A percentile compares a stretch with the other conserved stretches of the same genome.
phyloP scores from a whole-genome alignment of 2,113 vertebrate species.

The Platysternon megacephalum region DNA sequence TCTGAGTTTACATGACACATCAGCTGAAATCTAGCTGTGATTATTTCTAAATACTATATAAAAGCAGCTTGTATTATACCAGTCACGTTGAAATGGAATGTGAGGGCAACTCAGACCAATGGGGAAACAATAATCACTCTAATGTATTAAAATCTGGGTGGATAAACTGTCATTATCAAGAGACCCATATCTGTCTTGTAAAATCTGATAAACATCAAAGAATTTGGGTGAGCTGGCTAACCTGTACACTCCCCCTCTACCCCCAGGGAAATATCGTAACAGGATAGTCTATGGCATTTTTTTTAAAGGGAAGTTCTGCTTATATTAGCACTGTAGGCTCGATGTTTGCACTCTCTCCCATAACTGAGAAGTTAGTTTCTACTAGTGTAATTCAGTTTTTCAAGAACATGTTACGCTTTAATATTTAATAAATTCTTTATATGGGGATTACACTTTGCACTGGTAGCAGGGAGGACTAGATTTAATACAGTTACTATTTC shows the following conservation, averaged over 20 bases:
- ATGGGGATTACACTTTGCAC: background rate
- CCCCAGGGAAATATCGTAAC: background rate
- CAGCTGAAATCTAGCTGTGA: slow-evolving; percentile 66
- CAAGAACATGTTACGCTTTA: background rate
- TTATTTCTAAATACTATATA: slow-evolving; percentile 66
- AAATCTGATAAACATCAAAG: slow-evolving; percentile 2
- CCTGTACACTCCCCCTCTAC: background rate
- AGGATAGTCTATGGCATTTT: slow-evolving; percentile 1
- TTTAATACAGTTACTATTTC: slow-evolving; percentile 21
- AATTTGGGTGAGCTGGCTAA: background rate
- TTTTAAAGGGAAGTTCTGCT: background rate
- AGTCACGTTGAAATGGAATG: slow-evolving; percentile 51
- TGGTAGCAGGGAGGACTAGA: slow-evolving; percentile 11
- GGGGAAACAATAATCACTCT: background rate
- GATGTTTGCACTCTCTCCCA: background rate
- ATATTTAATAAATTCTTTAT: background rate
- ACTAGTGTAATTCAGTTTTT: background rate
- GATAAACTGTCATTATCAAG: background rate
- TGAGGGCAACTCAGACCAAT: background rate
- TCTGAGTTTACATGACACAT: slow-evolving; percentile 33
- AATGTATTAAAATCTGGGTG: background rate
- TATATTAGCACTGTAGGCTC: background rate
- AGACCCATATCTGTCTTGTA: background rate
- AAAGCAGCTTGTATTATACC: slow-evolving; percentile 50
- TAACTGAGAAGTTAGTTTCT: background rate